Percentiles rank a stretch among this genome's conserved stretches.
phyloP scores from a whole-genome alignment of 2,888 invertebrate species.

The Terebella lapidaria region DNA sequence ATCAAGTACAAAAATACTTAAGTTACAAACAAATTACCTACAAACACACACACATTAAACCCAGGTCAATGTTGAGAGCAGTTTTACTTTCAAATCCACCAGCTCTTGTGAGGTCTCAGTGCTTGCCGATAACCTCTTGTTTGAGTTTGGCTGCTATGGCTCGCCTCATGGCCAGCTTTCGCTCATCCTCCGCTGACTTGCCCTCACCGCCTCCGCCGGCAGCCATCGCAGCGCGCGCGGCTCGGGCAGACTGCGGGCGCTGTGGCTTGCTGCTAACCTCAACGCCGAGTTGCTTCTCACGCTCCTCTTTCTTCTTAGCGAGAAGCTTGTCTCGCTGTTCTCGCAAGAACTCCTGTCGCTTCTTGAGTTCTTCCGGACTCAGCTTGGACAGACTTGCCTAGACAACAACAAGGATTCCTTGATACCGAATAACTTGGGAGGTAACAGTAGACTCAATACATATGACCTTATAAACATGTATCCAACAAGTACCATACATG shows the following conservation, averaged over 20 bases:
- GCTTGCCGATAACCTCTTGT: conserved; percentile 73
- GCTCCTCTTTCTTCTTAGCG: conserved; percentile 79
- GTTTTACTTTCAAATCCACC: too few species aligned
- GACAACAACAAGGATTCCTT: too few species aligned
- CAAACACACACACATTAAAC: too few species aligned
- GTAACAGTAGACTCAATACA: too few species aligned
- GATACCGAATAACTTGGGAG: too few species aligned
- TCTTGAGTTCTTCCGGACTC: conserved; percentile 61
- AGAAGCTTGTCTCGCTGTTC: conserved; percentile 86
- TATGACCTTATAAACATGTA: too few species aligned
- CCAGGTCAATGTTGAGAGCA: too few species aligned
- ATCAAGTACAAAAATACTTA: too few species aligned
- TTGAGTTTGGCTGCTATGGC: conserved; percentile 80
- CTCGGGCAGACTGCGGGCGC: conserved; percentile 71
- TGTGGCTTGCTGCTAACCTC: conserved; percentile 57
- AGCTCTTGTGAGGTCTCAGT: conserved; percentile 15
- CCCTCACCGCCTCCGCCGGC: neutral
- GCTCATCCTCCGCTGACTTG: conserved; percentile 44
- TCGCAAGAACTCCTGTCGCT: conserved; percentile 78
- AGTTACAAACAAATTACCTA: too few species aligned
- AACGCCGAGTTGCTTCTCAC: conserved; percentile 70
- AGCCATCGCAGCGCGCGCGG: conserved; percentile 28
- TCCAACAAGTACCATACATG: too few species aligned
- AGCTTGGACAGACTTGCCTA: conserved; percentile 14
- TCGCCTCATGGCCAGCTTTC: conserved; percentile 72